Percentiles rank a stretch among this genome's conserved stretches.
phyloP scores from a whole-genome alignment of 1,140 invertebrate species.

The Zophobas atratus region DNA sequence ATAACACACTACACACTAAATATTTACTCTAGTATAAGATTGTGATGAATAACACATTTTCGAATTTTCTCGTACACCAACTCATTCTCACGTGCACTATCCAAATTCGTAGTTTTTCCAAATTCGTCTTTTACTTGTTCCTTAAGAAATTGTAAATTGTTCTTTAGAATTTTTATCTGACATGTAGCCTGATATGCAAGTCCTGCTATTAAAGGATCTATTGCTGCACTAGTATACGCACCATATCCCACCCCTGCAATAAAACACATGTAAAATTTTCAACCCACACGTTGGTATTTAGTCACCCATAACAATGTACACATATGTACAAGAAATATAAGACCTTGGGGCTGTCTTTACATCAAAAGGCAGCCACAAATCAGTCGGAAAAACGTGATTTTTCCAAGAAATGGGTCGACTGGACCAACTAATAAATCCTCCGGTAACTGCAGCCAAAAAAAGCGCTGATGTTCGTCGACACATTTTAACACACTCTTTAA shows the following conservation, averaged over 20 bases:
- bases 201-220: conserved; percentile 61
- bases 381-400: conserved; percentile 42
- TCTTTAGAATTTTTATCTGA: conserved; percentile 61
- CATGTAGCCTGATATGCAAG: conserved; percentile 58
- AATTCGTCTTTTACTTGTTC: conserved; percentile 32
- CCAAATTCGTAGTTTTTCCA: conserved; percentile 6
- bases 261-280: not conserved
- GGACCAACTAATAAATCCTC: conserved; percentile 24
- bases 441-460: conserved; percentile 20
- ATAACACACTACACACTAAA: conserved; percentile 12
- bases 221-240: conserved; percentile 59
- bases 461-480: conserved; percentile 8
- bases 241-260: conserved; percentile 54
- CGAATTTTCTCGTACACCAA: conserved; percentile 55
- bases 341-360: not conserved
- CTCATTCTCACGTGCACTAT: not conserved
- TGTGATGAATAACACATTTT: conserved; percentile 58
- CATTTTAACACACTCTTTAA: conserved; percentile 15
- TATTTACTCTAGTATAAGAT: conserved; percentile 54
- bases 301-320: conserved; percentile 10
- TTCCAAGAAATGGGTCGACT: conserved; percentile 18
- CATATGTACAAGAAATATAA: conserved; percentile 20
- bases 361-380: conserved; percentile 50
- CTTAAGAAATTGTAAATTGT: conserved; percentile 52
- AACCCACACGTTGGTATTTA: not conserved